Evolutionary conservation across 2,113 vertebrate genomes (phyloP).

Genomic region (Tragelaphus imberbis): DNA sequence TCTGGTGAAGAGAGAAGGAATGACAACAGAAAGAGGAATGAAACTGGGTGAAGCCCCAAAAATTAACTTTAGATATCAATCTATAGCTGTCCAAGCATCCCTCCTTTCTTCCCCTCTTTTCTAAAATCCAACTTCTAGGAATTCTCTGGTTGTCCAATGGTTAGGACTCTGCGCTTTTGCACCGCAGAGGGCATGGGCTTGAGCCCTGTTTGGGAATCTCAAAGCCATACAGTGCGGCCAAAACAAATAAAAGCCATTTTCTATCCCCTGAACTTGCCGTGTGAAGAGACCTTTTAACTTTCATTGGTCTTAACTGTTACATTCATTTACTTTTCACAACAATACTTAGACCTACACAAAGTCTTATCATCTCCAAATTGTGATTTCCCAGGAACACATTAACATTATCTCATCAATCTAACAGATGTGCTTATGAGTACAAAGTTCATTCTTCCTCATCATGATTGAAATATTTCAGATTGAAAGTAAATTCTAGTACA

Average conservation of each 20-base stretch:
- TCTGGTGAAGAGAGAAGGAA: background rate
- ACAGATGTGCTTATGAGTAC: background rate
- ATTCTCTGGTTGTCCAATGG: background rate
- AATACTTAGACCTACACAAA: background rate
- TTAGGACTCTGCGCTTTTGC: background rate
- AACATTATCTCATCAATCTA: background rate
- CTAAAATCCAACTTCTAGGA: background rate
- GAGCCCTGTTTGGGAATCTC: background rate
- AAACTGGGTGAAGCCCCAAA: background rate
- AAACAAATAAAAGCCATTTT: background rate
- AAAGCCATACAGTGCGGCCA: accelerated
- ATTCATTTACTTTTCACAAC: background rate
- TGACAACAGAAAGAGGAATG: background rate
- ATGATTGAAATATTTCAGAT: background rate
- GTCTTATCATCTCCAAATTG: background rate
- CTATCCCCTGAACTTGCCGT: background rate
- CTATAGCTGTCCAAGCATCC: background rate
- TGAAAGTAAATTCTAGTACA: background rate
- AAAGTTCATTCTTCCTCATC: background rate
- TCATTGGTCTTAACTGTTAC: background rate
- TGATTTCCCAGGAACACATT: background rate
- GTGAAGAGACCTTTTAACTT: background rate
- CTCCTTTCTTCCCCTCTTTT: background rate
- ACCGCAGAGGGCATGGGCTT: background rate
- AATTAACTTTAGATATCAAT: background rate